These are phyloP conservation scores for Caenorhabditis sp. DNA, from an alignment of 2,888 invertebrate genomes.

Conservation along the genomic window DNA sequence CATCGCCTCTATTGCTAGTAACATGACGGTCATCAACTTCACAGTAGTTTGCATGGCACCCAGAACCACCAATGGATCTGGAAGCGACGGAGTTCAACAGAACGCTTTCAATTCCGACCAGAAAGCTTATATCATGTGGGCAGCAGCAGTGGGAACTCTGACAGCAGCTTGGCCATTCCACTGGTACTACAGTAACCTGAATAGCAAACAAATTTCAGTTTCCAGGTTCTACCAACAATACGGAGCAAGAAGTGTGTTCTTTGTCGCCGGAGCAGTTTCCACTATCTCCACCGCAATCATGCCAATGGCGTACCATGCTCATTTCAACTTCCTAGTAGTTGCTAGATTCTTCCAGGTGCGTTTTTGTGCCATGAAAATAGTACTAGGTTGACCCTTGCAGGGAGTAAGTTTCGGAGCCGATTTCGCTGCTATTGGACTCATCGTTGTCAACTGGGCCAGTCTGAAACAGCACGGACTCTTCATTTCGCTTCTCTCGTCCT, in stretches of 20 bases:
- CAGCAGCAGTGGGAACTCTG: conserved; percentile 76
- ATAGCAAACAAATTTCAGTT: background rate
- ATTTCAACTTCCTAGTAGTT: conserved; percentile 69
- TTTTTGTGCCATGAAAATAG: too few species aligned
- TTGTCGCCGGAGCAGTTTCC: conserved; percentile 76
- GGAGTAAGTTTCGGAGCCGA: conserved; percentile 81
- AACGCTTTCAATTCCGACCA: conserved; percentile 67
- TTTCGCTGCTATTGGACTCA: conserved; percentile 80
- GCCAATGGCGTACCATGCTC: conserved; percentile 68
- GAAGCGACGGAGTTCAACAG: background rate
- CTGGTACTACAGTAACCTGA: conserved; percentile 46
- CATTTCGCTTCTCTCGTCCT: conserved; percentile 79
- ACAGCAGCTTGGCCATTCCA: conserved; percentile 78
- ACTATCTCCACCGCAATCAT: conserved; percentile 76
- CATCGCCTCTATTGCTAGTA: conserved; percentile 78
- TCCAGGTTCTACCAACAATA: conserved; percentile 74
- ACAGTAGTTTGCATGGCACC: conserved; percentile 80
- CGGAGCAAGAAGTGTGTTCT: conserved; percentile 78
- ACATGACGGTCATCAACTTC: conserved; percentile 80
- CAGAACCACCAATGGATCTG: conserved; percentile 5
- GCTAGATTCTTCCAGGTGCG: conserved; percentile 77
- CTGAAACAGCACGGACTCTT: conserved; percentile 79
- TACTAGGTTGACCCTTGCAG: too few species aligned
- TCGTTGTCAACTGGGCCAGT: conserved; percentile 80
- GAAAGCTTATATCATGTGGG: conserved; percentile 76